These are phyloP conservation scores for Syrmaticus mikado DNA, from an alignment of 2,113 vertebrate species.

Conservation along the genomic window DNA sequence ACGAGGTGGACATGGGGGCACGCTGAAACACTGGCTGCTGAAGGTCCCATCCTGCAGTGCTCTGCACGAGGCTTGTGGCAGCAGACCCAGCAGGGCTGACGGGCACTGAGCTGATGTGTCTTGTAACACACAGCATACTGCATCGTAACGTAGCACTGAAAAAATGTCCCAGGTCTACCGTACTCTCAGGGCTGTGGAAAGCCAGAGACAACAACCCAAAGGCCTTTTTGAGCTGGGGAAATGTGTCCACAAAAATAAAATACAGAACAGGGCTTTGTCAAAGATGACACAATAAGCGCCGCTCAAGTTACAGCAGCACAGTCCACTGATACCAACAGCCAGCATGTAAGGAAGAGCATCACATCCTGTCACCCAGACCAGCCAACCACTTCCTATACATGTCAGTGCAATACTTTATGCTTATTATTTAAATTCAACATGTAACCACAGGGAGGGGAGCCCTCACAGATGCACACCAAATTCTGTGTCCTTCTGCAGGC, in stretches of 20 bases:
- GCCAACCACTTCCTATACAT: background rate
- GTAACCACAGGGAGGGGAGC: fast-evolving
- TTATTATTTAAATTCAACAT: fast-evolving
- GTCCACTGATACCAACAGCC: background rate
- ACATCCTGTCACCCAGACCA: background rate
- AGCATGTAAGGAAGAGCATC: background rate
- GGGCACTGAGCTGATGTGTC: too few relatives aligned
- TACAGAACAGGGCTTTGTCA: background rate
- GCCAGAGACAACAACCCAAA: background rate
- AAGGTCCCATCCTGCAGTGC: background rate
- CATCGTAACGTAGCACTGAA: background rate
- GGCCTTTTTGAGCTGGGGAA: background rate
- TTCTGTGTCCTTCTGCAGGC: background rate
- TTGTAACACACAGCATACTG: background rate
- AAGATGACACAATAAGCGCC: background rate
- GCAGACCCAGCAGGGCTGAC: background rate
- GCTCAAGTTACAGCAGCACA: fast-evolving
- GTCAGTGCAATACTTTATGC: fast-evolving
- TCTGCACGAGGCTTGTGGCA: background rate
- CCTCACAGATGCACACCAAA: background rate
- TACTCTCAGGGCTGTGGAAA: background rate
- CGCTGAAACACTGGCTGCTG: background rate
- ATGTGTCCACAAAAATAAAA: background rate
- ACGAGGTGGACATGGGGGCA: background rate
- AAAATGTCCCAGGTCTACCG: background rate